These are phyloP conservation scores for Macquaria australasica DNA, from an alignment of 2,113 vertebrate species.

Conservation along the genomic window DNA sequence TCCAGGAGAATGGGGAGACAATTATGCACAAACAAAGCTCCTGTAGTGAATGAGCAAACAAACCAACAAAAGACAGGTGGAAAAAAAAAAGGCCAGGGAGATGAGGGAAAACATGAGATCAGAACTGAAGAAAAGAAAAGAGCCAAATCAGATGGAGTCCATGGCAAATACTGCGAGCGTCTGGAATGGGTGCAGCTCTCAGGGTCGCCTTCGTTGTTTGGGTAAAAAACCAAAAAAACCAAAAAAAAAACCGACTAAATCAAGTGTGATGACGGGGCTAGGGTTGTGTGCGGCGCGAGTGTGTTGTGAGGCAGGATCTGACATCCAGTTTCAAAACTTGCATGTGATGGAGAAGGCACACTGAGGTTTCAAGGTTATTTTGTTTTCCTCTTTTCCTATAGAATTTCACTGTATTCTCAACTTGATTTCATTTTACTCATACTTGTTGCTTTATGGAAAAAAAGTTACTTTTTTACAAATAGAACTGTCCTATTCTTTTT, in stretches of 20 bases:
- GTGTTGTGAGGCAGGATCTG: constrained; percentile 59
- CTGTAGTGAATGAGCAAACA: constrained; percentile 65
- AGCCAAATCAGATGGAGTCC: constrained; percentile 76
- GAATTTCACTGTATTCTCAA: constrained; percentile 78
- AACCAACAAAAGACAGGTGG: constrained; percentile 57
- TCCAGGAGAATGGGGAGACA: constrained; percentile 84
- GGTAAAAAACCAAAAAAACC: constrained; percentile 77
- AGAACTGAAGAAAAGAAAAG: constrained; percentile 46
- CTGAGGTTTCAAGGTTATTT: constrained; percentile 95
- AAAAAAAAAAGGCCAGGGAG: constrained; percentile 49
- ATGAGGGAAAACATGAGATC: constrained; percentile 55
- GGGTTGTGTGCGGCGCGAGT: constrained; percentile 13
- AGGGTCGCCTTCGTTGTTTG: constrained; percentile 69
- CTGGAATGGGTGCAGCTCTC: constrained; percentile 62
- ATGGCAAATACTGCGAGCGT: constrained; percentile 46
- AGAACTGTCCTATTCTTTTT: constrained; percentile 81
- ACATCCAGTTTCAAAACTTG: constrained; percentile 93
- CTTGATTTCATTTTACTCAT: constrained; percentile 74
- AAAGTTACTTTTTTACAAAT: constrained; percentile 83
- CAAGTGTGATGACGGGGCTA: constrained; percentile 57
- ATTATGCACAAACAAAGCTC: constrained; percentile 85
- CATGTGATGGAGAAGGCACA: constrained; percentile 90
- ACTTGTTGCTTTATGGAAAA: constrained; percentile 86
- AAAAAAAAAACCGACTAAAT: constrained; percentile 47
- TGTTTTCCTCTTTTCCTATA: constrained; percentile 71